Percentiles rank a stretch among this genome's conserved stretches.
Evolutionary conservation across 37 sponge, comb jelly and placozoan genomes (phyloP).

Genomic region (Crambe crambe): DNA sequence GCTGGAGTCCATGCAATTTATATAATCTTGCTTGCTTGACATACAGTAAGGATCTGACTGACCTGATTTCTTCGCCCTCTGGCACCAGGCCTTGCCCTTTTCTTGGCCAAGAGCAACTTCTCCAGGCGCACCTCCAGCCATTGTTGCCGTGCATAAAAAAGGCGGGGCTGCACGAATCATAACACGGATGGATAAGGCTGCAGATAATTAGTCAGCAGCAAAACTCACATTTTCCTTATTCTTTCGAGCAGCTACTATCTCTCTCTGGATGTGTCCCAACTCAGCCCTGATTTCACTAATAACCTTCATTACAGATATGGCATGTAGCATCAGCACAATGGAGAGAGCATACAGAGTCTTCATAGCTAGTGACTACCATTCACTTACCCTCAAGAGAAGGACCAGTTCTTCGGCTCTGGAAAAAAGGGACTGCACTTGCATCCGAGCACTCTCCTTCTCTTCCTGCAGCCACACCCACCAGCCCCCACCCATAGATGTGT

Average conservation of each 20-base stretch:
- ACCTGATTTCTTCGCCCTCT: conserved; percentile 14
- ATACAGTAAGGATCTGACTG: no score
- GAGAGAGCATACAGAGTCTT: no score
- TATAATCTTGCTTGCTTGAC: no score
- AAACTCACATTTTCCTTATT: conserved; percentile 6
- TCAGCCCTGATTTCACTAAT: conserved; percentile 23
- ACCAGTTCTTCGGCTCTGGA: conserved; percentile 46
- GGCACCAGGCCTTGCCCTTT: conserved; percentile 53
- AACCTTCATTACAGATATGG: no score
- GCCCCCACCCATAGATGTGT: no score
- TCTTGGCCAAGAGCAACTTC: conserved; percentile 25
- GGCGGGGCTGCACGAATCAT: background rate
- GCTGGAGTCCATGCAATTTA: background rate
- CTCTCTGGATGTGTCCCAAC: conserved; percentile 14
- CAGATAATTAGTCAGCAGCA: background rate
- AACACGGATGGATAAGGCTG: background rate
- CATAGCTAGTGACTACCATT: background rate
- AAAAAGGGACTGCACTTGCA: conserved; percentile 50
- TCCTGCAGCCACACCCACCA: conserved; percentile 36
- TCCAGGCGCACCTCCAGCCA: conserved; percentile 59
- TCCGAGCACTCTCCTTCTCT: conserved; percentile 48
- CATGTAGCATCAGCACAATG: no score
- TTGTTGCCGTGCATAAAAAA: conserved; percentile 8
- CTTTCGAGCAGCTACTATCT: conserved; percentile 11
- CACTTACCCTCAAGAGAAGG: background rate